These are phyloP conservation scores for Clarias gariepinus DNA, from an alignment of 2,113 vertebrate species.

Conservation along the genomic window DNA sequence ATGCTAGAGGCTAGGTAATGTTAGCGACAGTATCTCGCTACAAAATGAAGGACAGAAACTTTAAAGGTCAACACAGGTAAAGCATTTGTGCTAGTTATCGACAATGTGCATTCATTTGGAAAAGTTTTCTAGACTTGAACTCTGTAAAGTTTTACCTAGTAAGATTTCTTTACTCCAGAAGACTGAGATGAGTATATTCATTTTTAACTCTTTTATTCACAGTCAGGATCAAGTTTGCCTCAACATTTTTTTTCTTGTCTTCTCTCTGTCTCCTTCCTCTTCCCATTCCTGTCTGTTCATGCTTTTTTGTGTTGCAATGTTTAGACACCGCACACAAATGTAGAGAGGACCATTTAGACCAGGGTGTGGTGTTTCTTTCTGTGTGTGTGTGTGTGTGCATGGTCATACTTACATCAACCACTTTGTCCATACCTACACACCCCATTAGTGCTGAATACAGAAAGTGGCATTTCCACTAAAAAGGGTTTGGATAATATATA, in stretches of 20 bases:
- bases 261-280: conserved; percentile 1
- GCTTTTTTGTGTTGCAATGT: conserved; percentile 32
- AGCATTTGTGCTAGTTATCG: background rate
- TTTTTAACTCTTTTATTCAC: background rate
- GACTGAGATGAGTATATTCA: background rate
- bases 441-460: conserved; percentile 43
- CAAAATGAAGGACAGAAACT: background rate
- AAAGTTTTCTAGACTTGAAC: background rate
- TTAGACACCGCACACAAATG: conserved; percentile 27
- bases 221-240: background rate
- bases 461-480: conserved; percentile 20
- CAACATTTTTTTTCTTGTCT: background rate
- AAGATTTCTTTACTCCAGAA: background rate
- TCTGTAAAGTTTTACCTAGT: background rate
- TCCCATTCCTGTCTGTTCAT: conserved; percentile 22
- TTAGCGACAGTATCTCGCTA: background rate
- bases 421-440: conserved; percentile 45
- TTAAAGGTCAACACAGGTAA: background rate
- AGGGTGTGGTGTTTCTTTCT: conserved; percentile 34
- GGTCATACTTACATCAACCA: conserved; percentile 35
- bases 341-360: conserved; percentile 39
- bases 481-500: conserved; percentile 4
- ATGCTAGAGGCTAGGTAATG: background rate
- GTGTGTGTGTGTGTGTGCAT: conserved; percentile 33
- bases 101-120: background rate